Percentiles rank a stretch among this genome's conserved stretches.
phyloP scores from a whole-genome alignment of 37 sponge, comb jelly and placozoan species.

The Hexactinellida sp. region DNA sequence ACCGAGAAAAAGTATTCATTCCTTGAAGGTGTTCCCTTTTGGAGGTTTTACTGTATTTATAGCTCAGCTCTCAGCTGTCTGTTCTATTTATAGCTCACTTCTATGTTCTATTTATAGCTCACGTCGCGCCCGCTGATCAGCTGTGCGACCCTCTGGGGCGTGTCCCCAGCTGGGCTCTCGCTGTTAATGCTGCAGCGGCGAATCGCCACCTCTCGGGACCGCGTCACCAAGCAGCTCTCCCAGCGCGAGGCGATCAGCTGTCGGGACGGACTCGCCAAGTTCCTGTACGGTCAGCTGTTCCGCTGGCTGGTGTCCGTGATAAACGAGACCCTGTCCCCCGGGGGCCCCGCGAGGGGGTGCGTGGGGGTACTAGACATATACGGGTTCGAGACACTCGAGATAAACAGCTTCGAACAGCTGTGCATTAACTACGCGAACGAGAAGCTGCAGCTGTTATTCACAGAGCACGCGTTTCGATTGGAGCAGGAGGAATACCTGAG shows the following conservation, averaged over 20 bases:
- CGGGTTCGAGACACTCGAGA: conserved; percentile 76
- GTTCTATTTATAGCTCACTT: too few relatives aligned
- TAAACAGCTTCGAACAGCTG: conserved; percentile 88
- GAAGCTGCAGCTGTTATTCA: conserved; percentile 89
- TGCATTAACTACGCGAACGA: conserved; percentile 97
- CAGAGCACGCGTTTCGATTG: conserved; percentile 84
- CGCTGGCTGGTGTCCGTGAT: conserved; percentile 58
- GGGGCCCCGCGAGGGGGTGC: conserved; percentile 22
- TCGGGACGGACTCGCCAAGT: conserved; percentile 69
- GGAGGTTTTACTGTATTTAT: too few relatives aligned
- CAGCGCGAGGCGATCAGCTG: conserved; percentile 34
- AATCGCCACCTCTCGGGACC: neutral
- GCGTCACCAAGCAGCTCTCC: neutral
- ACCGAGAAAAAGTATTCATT: too few relatives aligned
- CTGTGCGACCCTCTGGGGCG: neutral
- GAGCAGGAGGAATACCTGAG: conserved; percentile 82
- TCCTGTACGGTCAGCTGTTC: conserved; percentile 64
- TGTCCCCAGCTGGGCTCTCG: neutral
- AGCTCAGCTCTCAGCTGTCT: neutral
- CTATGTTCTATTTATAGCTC: neutral
- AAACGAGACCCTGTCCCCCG: conserved; percentile 35
- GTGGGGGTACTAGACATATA: conserved; percentile 91
- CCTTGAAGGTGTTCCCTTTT: too few relatives aligned
- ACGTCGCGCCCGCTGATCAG: neutral
- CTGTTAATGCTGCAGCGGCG: neutral